A percentile compares a stretch with the other conserved stretches of the same genome.
These are phyloP conservation scores for Rafetus swinhoei DNA, from an alignment of 2,113 vertebrate species.

Conservation along the genomic window DNA sequence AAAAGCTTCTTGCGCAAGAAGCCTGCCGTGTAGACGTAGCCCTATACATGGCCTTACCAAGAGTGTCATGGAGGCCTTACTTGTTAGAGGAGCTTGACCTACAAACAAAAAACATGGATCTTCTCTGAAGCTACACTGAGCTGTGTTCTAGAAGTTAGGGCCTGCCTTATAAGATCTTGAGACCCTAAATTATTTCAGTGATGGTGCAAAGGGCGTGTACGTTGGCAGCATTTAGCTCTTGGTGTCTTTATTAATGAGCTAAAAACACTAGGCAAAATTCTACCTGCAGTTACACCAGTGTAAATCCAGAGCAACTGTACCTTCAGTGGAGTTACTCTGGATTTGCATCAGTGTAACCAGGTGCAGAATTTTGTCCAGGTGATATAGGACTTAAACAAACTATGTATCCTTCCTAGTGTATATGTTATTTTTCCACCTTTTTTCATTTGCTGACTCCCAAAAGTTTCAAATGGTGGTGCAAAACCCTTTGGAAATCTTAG, in stretches of 20 bases:
- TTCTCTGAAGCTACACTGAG: no score
- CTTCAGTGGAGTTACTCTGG: neutral
- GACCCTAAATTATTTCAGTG: neutral
- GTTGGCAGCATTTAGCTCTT: neutral
- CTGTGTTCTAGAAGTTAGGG: neutral
- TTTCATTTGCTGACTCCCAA: neutral
- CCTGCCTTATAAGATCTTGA: neutral
- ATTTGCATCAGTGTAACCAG: neutral
- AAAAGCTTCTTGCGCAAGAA: no score
- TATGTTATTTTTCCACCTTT: neutral
- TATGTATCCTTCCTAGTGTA: neutral
- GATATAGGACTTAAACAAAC: neutral
- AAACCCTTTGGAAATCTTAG: neutral
- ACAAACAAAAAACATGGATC: no score
- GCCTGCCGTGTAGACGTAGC: no score
- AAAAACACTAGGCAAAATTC: neutral
- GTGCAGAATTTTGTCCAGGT: neutral
- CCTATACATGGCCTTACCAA: no score
- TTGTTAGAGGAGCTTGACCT: no score
- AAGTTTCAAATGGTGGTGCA: neutral
- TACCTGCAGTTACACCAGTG: neutral
- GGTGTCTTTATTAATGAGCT: neutral
- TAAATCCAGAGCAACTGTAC: neutral
- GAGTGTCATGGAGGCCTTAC: no score
- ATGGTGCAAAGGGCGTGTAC: neutral